phyloP scores from a whole-genome alignment of 30 jellyfish, hydroid and myxozoan species.

The Turritopsis dohrnii region DNA sequence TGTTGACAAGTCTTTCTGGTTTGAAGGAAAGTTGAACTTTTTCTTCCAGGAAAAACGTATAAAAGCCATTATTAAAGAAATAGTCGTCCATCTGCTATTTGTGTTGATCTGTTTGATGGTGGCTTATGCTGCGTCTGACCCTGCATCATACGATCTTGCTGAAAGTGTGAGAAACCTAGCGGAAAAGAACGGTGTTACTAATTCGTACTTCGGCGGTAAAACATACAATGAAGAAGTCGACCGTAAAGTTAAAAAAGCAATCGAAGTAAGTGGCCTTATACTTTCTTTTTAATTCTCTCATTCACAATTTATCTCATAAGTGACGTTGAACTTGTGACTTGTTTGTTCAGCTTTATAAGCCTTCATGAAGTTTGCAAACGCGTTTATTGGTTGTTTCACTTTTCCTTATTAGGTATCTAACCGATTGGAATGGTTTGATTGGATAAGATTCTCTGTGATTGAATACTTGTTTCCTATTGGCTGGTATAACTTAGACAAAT shows the following conservation, averaged over 20 bases:
- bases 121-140: conserved; percentile 84
- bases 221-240: conserved; percentile 11
- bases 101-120: conserved; percentile 71
- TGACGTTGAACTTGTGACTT: no score
- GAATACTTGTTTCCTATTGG: conserved; percentile 39
- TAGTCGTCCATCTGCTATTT: conserved; percentile 62
- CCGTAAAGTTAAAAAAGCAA: not conserved
- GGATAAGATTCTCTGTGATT: conserved; percentile 30
- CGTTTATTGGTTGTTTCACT: no score
- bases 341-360: no score
- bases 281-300: no score
- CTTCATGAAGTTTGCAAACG: no score
- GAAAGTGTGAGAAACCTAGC: conserved; percentile 38
- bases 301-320: no score
- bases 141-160: conserved; percentile 53
- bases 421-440: conserved; percentile 38
- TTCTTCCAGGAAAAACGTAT: conserved; percentile 61
- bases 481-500: conserved; percentile 63
- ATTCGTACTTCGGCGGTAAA: conserved; percentile 5
- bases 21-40: not conserved
- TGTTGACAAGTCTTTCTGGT: no score
- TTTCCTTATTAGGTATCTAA: conserved; percentile 22
- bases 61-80: conserved; percentile 74
- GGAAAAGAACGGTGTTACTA: conserved; percentile 31
- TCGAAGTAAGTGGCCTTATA: conserved; percentile 2